Percentiles rank a stretch among this genome's conserved stretches.
These are phyloP conservation scores for Loripinus fragilis DNA, from an alignment of 2,888 invertebrate genomes.

Conservation along the genomic window DNA sequence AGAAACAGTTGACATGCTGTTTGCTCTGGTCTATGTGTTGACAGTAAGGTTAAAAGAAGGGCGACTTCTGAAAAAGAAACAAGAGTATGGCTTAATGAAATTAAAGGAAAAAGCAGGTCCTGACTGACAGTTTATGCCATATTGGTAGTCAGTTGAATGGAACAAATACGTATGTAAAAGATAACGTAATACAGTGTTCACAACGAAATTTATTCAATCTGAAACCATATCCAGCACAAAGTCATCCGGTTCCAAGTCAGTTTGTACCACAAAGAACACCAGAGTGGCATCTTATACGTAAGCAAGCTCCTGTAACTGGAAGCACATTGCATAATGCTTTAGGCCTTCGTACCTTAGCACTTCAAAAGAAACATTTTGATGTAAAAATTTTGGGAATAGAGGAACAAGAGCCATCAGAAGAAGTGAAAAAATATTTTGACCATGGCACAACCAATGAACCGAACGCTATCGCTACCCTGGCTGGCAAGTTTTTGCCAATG, in stretches of 20 bases:
- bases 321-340: not conserved
- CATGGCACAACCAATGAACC: conserved; percentile 18
- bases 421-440: conserved; percentile 6
- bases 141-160: not conserved
- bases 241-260: not conserved
- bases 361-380: conserved; percentile 4
- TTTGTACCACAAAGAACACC: not conserved
- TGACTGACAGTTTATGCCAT: conserved; percentile 24
- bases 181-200: not conserved
- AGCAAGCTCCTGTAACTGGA: not conserved
- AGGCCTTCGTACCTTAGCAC: not conserved
- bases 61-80: conserved; percentile 14
- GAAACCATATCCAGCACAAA: not conserved
- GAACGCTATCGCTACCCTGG: conserved; percentile 25
- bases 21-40: not conserved
- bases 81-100: conserved; percentile 35
- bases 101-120: conserved; percentile 30
- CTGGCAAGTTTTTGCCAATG: conserved; percentile 21
- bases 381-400: not conserved
- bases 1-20: not conserved
- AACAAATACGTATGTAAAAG: too few species aligned
- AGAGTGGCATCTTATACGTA: not conserved
- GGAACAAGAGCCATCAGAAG: too few species aligned
- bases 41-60: conserved; percentile 24
- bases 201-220: not conserved